phyloP scores from a whole-genome alignment of 2,113 vertebrate species.

The Etia nguti region DNA sequence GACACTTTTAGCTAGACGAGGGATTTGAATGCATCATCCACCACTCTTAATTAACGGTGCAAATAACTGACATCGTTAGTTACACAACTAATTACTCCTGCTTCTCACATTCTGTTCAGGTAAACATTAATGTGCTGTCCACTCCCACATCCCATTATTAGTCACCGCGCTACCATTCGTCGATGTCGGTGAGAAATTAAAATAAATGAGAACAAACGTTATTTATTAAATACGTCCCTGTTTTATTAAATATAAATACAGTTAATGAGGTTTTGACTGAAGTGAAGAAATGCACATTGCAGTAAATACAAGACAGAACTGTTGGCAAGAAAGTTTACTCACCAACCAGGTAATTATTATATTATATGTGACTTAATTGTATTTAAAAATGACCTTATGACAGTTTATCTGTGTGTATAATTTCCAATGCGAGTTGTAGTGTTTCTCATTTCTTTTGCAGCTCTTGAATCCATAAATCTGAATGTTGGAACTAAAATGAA shows the following conservation, averaged over 20 bases:
- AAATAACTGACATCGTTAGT: background rate
- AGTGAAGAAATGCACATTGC: background rate
- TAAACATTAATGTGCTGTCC: background rate
- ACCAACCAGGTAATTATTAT: background rate
- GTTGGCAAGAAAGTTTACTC: background rate
- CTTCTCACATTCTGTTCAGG: background rate
- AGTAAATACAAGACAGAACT: background rate
- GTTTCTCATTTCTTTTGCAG: conserved; percentile 22
- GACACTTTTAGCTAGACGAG: background rate
- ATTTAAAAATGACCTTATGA: background rate
- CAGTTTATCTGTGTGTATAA: background rate
- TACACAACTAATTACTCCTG: background rate
- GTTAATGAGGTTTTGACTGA: background rate
- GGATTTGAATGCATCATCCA: background rate
- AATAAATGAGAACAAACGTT: background rate
- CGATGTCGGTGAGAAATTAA: background rate
- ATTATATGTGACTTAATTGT: background rate
- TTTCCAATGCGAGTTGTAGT: background rate
- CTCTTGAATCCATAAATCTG: conserved; percentile 24
- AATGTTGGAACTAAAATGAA: conserved; percentile 28
- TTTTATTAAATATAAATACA: background rate
- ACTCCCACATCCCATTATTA: background rate
- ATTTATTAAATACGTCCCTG: background rate
- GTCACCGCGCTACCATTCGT: background rate
- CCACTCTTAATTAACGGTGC: background rate